Base-by-base conservation (phyloP, 2,797 vertebrate genomes). In the Falco naumanni region DNA sequence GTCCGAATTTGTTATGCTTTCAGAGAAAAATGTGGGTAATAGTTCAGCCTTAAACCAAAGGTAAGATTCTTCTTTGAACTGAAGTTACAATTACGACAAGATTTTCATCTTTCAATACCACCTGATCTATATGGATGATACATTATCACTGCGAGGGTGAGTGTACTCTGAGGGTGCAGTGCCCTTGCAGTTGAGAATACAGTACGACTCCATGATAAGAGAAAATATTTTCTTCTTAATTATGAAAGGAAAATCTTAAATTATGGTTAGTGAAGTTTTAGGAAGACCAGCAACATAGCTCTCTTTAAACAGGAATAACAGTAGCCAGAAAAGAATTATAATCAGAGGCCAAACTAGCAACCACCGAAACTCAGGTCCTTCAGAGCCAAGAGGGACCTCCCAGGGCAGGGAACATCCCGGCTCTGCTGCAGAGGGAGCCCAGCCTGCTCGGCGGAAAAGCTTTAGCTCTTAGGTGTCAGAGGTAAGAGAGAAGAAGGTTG, bases 41-140 rank as follows among this genome's bases (percentile, higher is more conserved):
- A 72, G 48, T 87, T 92, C 82, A 86, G 60, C 28, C 56, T 85
- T 39, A 34, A 97, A 95, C 71, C 83, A 93, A 82, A 96, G 91
- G 70, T 90, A 96, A 96, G 90, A 93, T 83, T 96, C 86, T 92
- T 96, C 97, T 96, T 96, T 50, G 70, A 95, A 91, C 80, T 84
- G 89, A 91, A 97, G 84, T 77, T 94, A 85, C 89, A 96, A 96
- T 96, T 95, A 92, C 50, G 74, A 82, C 77, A 91, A 86, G 41
- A 90, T 81, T 94, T 91, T 96, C 94, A 88, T 95, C 84, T 93
- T 94, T 95, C 96, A 97, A 87, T 91, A 92, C 83, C 86, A 92
- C 95, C 77, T 94, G 93, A 71, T 83, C 97, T 94, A 94, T 91
- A 97, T 37, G 66, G 95, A 97, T 95, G 96, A 98, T 98, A 98